These are phyloP conservation scores for Cyanocitta stelleri DNA, from an alignment of 2,113 vertebrate species.

Conservation along the genomic window DNA sequence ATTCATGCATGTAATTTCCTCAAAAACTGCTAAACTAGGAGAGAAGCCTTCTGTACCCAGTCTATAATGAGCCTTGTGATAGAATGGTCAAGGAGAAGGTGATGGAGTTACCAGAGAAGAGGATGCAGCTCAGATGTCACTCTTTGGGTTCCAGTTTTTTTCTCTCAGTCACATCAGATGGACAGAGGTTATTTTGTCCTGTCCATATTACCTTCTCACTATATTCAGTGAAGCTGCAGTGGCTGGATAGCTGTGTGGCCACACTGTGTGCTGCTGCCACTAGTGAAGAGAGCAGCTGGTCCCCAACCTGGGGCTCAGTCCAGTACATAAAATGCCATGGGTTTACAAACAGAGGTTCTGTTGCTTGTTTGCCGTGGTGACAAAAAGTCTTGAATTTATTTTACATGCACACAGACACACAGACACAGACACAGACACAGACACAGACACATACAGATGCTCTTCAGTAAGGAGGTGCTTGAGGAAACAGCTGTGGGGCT, in stretches of 20 bases:
- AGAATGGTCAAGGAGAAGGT: neutral
- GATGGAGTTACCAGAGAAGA: neutral
- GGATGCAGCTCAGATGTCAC: neutral
- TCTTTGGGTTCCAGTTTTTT: neutral
- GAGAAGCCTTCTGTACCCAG: neutral
- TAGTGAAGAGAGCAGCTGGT: neutral
- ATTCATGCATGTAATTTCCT: neutral
- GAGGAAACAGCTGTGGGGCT: neutral
- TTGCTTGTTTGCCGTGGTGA: neutral
- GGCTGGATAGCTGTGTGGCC: neutral
- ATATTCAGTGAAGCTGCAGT: neutral
- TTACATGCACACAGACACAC: neutral
- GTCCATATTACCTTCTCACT: neutral
- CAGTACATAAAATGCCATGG: neutral
- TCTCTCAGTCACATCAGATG: neutral
- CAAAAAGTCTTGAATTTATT: neutral
- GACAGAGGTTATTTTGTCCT: neutral
- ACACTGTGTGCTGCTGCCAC: neutral
- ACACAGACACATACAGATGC: no score
- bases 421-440: neutral
- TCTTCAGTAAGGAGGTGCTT: neutral
- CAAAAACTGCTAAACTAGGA: neutral
- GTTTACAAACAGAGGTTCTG: neutral
- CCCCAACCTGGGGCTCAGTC: neutral
- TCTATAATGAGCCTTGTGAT: neutral